Evolutionary conservation across 2,888 invertebrate genomes (phyloP).

Genomic region (Sinodicranocentrus sp.): DNA sequence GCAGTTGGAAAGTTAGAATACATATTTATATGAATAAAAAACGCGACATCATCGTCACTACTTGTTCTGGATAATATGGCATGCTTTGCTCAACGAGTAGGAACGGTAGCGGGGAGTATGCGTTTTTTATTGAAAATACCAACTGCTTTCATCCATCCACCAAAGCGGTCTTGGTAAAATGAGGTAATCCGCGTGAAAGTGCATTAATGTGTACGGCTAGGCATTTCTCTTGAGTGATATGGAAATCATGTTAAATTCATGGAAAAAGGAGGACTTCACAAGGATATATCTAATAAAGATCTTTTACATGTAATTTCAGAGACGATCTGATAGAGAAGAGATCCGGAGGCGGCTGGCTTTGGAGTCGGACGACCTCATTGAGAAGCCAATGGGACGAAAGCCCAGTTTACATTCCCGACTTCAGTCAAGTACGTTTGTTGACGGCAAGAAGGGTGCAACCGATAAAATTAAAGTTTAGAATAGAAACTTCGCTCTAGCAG

Average conservation of each 20-base stretch:
- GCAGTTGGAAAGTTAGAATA: too few species aligned
- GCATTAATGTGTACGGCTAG: not conserved
- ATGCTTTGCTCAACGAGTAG: too few species aligned
- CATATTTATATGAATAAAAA: too few species aligned
- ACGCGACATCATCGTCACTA: constrained; percentile 47
- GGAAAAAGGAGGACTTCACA: too few species aligned
- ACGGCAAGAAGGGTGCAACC: not conserved
- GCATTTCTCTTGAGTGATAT: too few species aligned
- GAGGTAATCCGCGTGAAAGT: constrained; percentile 35
- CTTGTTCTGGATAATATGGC: constrained; percentile 2
- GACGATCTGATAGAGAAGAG: constrained; percentile 94
- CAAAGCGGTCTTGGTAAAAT: constrained; percentile 7
- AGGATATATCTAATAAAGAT: not conserved
- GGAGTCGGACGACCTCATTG: constrained; percentile 88
- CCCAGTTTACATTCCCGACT: constrained; percentile 92
- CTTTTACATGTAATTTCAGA: constrained; percentile 80
- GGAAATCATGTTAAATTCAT: too few species aligned
- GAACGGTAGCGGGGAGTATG: too few species aligned
- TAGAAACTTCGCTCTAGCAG: not conserved
- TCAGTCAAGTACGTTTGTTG: constrained; percentile 80
- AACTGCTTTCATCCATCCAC: constrained; percentile 18
- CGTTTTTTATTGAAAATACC: constrained; percentile 58
- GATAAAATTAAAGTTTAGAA: not conserved
- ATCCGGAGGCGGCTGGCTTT: constrained; percentile 89
- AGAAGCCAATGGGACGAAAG: constrained; percentile 86